Base-by-base conservation (phyloP, 2,797 vertebrate genomes). In the Sebastes hubbsi region DNA sequence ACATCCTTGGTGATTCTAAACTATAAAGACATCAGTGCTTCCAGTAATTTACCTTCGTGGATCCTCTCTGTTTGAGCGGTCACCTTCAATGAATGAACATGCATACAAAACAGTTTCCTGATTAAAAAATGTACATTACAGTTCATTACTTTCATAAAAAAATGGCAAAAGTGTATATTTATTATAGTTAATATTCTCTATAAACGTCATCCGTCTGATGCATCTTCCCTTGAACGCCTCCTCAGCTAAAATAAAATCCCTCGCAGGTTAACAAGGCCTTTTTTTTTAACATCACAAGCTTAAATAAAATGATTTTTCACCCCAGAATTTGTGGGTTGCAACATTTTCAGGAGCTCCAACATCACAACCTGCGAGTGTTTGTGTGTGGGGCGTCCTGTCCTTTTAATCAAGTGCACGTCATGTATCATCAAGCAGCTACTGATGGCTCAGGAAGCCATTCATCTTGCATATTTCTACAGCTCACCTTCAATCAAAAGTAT, bases 91-190 rank as follows among this genome's bases (percentile, higher is more conserved):
- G 27, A 80, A 80, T 77, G 49, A 88, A 86, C 93, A 88, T 92
- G 93, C 92, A 81, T 88, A 91, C 62, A 92, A 88, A 88, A 89
- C 86, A 61, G 68, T 78, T 72, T 78, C 85, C 83, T 85, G 82
- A 89, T 86, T 85, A 72, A 52, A 85, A 84, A 88, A 88, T 54
- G 75, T 73, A 75, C 68, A 32, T 52, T 52, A 10, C 20, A 52
- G 49, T 52, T n/a, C 49, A 52, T 59, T 79, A 74, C 59, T 77
- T 55, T 72, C 72, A 74, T 82, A 30, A 72, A 74, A 85, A 85
- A 82, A 69, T 69, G 77, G 60, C 68, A 88, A 68, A 85, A 85
- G 81, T 83, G 73, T 78, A 38, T 62, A 82, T 75, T 72, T 81
- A 79, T 77, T 55, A 38, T 77, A 46, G 46, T 74, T 80, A 84